A percentile compares a stretch with the other conserved stretches of the same genome.
Evolutionary conservation across 2,888 invertebrate genomes (phyloP).

Genomic region (Deilephila porcellus): DNA sequence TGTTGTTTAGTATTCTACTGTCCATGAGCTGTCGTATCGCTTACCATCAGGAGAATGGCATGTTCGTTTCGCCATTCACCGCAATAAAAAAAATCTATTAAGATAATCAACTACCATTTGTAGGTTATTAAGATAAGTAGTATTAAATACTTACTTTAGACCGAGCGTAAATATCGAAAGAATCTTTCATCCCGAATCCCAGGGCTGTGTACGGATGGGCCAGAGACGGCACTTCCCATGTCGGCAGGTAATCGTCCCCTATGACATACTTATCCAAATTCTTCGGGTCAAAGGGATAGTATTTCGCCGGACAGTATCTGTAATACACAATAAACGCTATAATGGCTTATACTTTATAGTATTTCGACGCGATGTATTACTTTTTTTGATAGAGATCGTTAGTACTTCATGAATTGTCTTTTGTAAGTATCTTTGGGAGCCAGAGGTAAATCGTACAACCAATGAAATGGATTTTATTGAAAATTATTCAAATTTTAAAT

Average conservation of each 20-base stretch:
- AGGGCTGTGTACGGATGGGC: constrained; percentile 88
- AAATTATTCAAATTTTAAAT: no score
- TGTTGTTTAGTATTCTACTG: no score
- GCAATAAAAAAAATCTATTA: no score
- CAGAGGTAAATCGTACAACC: no score
- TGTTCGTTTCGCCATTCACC: no score
- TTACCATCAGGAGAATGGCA: no score
- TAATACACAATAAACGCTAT: constrained; percentile 42
- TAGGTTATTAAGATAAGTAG: neutral
- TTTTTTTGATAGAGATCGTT: neutral
- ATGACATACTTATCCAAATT: constrained; percentile 96
- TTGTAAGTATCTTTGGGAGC: neutral
- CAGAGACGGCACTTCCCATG: constrained; percentile 95
- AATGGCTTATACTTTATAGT: neutral
- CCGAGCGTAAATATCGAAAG: constrained; percentile 91
- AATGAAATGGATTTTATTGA: no score
- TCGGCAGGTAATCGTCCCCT: constrained; percentile 96
- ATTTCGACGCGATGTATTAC: neutral
- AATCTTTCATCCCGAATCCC: constrained; percentile 93
- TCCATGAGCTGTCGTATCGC: no score
- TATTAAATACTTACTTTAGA: constrained; percentile 64
- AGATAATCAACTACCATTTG: no score
- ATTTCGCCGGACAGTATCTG: constrained; percentile 94
- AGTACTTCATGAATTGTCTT: neutral
- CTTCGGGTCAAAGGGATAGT: constrained; percentile 94